A percentile compares a stretch with the other conserved stretches of the same genome.
phyloP scores from a whole-genome alignment of 2,888 invertebrate species.

The Neelides folsomi region DNA sequence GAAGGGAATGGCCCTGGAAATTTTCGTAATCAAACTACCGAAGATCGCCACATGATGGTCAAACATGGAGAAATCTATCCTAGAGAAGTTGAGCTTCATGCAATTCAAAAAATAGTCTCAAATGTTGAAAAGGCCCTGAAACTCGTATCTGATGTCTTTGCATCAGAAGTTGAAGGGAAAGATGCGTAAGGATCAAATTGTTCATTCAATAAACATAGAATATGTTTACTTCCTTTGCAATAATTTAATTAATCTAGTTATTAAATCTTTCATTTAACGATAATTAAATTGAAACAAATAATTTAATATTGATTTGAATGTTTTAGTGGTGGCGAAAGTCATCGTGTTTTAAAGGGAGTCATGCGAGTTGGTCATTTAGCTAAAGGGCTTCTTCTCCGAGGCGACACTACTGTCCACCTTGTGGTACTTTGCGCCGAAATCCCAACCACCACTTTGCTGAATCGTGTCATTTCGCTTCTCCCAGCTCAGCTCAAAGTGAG shows the following conservation, averaged over 20 bases:
- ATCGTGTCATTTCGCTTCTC: slow-evolving; percentile 71
- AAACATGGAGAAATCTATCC: slow-evolving; percentile 91
- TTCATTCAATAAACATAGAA: too few species aligned
- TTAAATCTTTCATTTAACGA: too few species aligned
- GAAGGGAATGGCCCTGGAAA: not conserved
- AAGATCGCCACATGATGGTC: slow-evolving; percentile 87
- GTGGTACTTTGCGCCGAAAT: slow-evolving; percentile 91
- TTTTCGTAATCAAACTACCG: slow-evolving; percentile 72
- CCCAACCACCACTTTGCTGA: slow-evolving; percentile 71
- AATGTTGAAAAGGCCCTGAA: slow-evolving; percentile 89
- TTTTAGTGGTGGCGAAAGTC: slow-evolving; percentile 36
- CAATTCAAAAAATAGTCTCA: slow-evolving; percentile 81
- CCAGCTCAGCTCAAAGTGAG: slow-evolving; percentile 59
- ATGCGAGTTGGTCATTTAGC: slow-evolving; percentile 90
- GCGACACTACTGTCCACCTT: slow-evolving; percentile 77
- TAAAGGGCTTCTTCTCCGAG: slow-evolving; percentile 75
- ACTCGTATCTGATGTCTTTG: slow-evolving; percentile 77
- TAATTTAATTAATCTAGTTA: too few species aligned
- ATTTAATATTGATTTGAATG: too few species aligned
- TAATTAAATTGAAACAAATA: too few species aligned
- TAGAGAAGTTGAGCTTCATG: slow-evolving; percentile 70
- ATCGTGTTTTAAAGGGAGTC: slow-evolving; percentile 79
- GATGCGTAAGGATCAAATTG: slow-evolving; percentile 9
- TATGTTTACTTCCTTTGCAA: too few species aligned
- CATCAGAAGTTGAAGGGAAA: slow-evolving; percentile 44